phyloP scores from a whole-genome alignment of 2,888 invertebrate species.

The Geotrupes spiniger region DNA sequence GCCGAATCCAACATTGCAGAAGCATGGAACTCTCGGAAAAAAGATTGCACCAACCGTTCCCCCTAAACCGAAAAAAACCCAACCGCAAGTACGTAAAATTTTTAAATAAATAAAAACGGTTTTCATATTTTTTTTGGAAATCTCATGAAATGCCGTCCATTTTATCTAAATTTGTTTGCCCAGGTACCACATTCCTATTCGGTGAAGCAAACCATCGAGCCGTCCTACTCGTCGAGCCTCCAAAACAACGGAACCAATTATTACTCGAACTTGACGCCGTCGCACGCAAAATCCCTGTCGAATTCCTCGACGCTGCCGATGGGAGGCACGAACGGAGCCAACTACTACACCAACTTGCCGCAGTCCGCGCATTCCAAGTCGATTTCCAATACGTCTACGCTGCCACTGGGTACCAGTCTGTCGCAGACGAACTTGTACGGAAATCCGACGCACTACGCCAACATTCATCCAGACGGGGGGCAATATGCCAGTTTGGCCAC shows the following conservation, averaged over 20 bases:
- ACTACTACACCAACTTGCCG: slow-evolving; percentile 45
- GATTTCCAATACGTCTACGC: slow-evolving; percentile 34
- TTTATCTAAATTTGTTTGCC: slow-evolving; percentile 32
- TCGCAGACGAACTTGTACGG: slow-evolving; percentile 23
- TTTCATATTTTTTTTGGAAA: background rate
- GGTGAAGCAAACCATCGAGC: slow-evolving; percentile 67
- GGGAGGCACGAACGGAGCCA: slow-evolving; percentile 30
- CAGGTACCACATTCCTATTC: slow-evolving; percentile 76
- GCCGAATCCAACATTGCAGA: slow-evolving; percentile 39
- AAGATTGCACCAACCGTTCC: slow-evolving; percentile 78
- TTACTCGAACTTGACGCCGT: slow-evolving; percentile 44
- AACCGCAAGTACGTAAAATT: slow-evolving; percentile 53
- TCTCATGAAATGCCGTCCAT: background rate
- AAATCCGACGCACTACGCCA: slow-evolving; percentile 28
- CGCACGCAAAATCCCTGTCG: slow-evolving; percentile 32
- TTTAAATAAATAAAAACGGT: background rate
- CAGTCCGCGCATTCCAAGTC: slow-evolving; percentile 37
- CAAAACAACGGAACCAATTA: slow-evolving; percentile 51
- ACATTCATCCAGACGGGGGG: slow-evolving; percentile 35
- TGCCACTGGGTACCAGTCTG: slow-evolving; percentile 28
- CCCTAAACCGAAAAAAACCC: slow-evolving; percentile 71
- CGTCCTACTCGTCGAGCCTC: slow-evolving; percentile 70
- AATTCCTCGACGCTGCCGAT: slow-evolving; percentile 39
- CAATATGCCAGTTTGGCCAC: slow-evolving; percentile 14
- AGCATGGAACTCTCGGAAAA: slow-evolving; percentile 50